These are phyloP conservation scores for Narcine bancroftii DNA, from an alignment of 2,113 vertebrate genomes.

Conservation along the genomic window DNA sequence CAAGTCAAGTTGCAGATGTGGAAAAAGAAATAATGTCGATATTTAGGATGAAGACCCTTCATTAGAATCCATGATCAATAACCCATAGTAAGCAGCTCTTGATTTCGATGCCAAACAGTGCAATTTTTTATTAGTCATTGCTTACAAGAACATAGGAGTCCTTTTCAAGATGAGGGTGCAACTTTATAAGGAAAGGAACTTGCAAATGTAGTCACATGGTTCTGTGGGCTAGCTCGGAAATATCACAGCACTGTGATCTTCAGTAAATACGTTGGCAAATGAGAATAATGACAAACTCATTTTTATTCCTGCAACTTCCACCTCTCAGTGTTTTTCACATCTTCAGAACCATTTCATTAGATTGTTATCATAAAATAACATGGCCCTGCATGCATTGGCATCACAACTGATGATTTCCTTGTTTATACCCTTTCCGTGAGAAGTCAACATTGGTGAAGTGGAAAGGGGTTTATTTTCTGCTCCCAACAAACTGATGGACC, in stretches of 20 bases:
- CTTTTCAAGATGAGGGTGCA: not conserved
- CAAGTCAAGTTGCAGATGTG: too few relatives aligned
- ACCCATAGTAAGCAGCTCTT: not conserved
- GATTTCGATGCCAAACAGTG: not conserved
- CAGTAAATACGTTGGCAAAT: not conserved
- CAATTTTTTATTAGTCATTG: not conserved
- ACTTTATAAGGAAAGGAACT: not conserved
- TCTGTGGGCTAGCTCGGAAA: not conserved
- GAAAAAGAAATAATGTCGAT: too few relatives aligned
- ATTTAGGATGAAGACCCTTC: too few relatives aligned
- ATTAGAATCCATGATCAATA: too few relatives aligned
- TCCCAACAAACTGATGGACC: not conserved
- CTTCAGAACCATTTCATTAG: not conserved
- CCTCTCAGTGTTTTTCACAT: not conserved
- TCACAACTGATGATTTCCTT: not conserved
- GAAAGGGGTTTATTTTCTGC: not conserved
- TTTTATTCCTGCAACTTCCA: not conserved
- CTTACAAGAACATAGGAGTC: not conserved
- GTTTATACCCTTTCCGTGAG: not conserved
- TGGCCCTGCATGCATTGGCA: not conserved
- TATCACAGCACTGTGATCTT: not conserved
- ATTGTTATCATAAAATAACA: not conserved
- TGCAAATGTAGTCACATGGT: not conserved
- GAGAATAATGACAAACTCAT: not conserved
- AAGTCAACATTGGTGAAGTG: not conserved